A percentile compares a stretch with the other conserved stretches of the same genome.
These are phyloP conservation scores for Aethina tumida DNA, from an alignment of 1,140 invertebrate genomes.

Conservation along the genomic window DNA sequence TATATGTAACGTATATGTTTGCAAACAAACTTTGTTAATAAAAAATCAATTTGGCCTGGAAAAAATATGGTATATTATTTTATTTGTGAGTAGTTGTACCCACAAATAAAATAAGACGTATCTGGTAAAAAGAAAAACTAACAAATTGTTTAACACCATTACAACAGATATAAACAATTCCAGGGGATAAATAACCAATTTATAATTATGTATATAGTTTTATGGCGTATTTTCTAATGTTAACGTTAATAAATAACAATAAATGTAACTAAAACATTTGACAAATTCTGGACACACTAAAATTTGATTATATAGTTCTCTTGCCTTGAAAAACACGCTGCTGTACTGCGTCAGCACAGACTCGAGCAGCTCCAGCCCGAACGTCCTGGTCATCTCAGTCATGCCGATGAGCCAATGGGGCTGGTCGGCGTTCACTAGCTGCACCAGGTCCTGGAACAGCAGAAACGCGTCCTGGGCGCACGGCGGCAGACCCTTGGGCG, in stretches of 20 bases:
- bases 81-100: no score
- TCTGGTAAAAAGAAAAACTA: no score
- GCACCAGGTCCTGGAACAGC: conserved; percentile 94
- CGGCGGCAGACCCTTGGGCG: conserved; percentile 65
- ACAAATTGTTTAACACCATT: no score
- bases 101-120: no score
- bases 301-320: conserved; percentile 9
- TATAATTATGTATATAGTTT: no score
- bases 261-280: background rate
- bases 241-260: background rate
- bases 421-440: conserved; percentile 92
- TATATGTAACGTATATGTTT: no score
- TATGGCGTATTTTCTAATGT: conserved; percentile 1
- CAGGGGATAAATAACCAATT: no score
- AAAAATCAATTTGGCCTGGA: no score
- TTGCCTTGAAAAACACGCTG: conserved; percentile 84
- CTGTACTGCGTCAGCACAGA: conserved; percentile 87
- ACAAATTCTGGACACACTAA: conserved; percentile 1
- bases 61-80: no score
- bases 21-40: no score
- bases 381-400: conserved; percentile 94
- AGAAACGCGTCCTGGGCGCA: conserved; percentile 92
- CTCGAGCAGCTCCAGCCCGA: conserved; percentile 91
- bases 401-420: conserved; percentile 91
- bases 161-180: no score